Evolutionary conservation across 2,888 invertebrate species (phyloP).

Genomic region (Apodemia mormo): DNA sequence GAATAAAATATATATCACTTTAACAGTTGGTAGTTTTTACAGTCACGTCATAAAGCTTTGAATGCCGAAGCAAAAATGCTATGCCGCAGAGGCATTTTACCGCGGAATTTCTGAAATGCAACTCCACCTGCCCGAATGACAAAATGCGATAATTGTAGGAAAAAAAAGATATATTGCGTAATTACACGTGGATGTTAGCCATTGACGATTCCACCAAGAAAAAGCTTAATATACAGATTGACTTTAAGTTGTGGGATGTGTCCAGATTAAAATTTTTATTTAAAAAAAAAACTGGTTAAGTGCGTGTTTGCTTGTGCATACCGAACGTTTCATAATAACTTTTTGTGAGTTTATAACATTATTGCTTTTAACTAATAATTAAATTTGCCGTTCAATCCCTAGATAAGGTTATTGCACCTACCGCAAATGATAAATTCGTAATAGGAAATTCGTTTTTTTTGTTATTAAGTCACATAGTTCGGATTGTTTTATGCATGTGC

Average conservation of each 20-base stretch:
- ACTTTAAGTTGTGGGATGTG: slow-evolving; percentile 35
- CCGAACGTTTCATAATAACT: no score
- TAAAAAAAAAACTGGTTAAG: no score
- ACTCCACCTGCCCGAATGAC: slow-evolving; percentile 50
- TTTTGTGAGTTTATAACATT: no score
- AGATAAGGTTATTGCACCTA: no score
- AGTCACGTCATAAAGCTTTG: slow-evolving; percentile 36
- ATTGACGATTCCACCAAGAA: slow-evolving; percentile 43
- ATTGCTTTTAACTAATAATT: no score
- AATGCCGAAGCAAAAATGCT: slow-evolving; percentile 37
- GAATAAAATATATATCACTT: background rate
- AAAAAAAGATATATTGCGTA: slow-evolving; percentile 69
- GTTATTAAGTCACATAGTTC: no score
- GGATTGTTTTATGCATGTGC: no score
- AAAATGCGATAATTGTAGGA: slow-evolving; percentile 72
- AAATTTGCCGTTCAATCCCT: no score
- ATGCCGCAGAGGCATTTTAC: slow-evolving; percentile 49
- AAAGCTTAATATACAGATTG: slow-evolving; percentile 48
- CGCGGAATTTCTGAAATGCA: slow-evolving; percentile 51
- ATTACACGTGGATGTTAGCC: slow-evolving; percentile 61
- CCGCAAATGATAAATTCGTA: no score
- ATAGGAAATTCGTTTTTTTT: no score
- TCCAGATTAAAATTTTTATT: background rate
- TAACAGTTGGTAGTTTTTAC: slow-evolving; percentile 39
- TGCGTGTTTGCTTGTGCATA: no score